Evolutionary conservation across 1,140 invertebrate genomes (phyloP).

Genomic region (Teleopsis dalmanni): DNA sequence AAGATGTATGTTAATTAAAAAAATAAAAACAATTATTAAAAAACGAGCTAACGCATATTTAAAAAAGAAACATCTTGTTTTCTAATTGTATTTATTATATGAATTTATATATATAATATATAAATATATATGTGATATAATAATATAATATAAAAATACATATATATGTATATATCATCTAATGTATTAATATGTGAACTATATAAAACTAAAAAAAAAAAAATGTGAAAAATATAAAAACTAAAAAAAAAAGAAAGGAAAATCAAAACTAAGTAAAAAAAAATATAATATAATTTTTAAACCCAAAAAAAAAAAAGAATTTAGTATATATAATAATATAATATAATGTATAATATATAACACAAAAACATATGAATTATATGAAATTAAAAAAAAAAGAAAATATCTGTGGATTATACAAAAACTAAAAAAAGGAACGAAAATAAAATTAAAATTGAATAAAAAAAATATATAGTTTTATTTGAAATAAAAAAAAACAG

Average conservation of each 20-base stretch:
- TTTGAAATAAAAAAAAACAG: not conserved
- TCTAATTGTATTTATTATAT: too few species aligned
- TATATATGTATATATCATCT: not conserved
- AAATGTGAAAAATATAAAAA: not conserved
- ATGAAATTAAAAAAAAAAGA: not conserved
- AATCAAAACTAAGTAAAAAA: not conserved
- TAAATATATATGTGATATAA: not conserved
- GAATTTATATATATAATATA: not conserved
- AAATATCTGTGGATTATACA: not conserved
- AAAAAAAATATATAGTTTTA: not conserved
- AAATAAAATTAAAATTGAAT: not conserved
- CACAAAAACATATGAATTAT: not conserved
- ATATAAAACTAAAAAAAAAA: conserved; percentile 1
- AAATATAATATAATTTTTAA: not conserved
- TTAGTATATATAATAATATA: not conserved
- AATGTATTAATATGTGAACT: not conserved
- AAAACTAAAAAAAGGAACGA: not conserved
- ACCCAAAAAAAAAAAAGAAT: not conserved
- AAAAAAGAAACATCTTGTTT: too few species aligned
- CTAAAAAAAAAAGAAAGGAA: not conserved
- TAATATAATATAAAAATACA: too few species aligned
- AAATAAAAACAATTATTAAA: too few species aligned
- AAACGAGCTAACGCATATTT: too few species aligned
- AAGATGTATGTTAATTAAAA: too few species aligned
- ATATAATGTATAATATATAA: not conserved